phyloP scores from a whole-genome alignment of 2,888 invertebrate species.

The Rotaria sp. region DNA sequence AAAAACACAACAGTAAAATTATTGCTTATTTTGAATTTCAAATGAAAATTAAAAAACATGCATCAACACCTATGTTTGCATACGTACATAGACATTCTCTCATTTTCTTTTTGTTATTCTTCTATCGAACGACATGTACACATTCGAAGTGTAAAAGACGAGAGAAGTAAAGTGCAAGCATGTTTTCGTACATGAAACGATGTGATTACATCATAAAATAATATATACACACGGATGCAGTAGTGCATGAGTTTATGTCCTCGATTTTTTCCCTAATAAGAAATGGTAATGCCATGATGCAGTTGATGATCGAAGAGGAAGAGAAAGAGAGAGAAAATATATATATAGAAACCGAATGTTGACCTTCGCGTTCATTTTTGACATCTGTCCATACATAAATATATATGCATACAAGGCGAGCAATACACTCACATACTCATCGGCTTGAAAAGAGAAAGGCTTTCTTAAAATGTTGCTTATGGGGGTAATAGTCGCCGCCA shows the following conservation, averaged over 20 bases:
- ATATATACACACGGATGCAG: not conserved
- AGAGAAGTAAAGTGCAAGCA: slow-evolving; percentile 10
- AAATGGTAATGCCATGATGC: not conserved
- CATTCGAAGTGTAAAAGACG: not conserved
- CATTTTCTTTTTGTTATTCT: not conserved
- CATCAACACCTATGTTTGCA: not conserved
- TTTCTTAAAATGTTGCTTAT: not conserved
- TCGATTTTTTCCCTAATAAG: not conserved
- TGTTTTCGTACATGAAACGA: slow-evolving; percentile 7
- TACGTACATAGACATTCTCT: not conserved
- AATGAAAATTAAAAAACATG: not conserved
- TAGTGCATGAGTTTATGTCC: not conserved
- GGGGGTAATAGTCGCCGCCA: not conserved
- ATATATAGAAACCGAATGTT: not conserved
- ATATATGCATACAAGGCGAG: not conserved
- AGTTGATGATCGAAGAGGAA: not conserved
- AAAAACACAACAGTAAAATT: not conserved
- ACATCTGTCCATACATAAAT: slow-evolving; percentile 4
- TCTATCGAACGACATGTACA: not conserved
- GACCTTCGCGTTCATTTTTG: slow-evolving; percentile 3
- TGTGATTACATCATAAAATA: not conserved
- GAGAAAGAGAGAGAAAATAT: not conserved
- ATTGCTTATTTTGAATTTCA: not conserved
- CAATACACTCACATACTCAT: not conserved
- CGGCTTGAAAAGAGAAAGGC: not conserved